Conservation (phyloP, 2,888 invertebrate species). For the Hypomecis atomaria region DNA sequence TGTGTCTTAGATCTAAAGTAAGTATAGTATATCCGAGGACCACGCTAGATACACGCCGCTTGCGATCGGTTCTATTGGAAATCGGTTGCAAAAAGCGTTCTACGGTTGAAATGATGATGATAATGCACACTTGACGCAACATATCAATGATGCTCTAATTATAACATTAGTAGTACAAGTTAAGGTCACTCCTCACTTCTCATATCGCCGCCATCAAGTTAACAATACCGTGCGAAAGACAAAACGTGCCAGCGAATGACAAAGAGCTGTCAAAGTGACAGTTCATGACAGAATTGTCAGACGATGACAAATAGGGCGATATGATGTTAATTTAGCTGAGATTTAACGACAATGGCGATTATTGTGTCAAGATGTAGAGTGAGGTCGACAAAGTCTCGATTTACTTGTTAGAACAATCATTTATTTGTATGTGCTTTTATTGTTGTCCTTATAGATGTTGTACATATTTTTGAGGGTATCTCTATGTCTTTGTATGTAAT, state of each 20-base stretch:
- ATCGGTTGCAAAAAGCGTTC: too few species aligned
- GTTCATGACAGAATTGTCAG: constrained; percentile 9
- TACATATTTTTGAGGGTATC: too few species aligned
- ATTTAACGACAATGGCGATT: constrained; percentile 24
- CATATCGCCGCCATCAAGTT: constrained; percentile 6
- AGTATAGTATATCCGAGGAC: too few species aligned
- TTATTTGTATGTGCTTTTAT: background rate
- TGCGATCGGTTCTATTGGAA: too few species aligned
- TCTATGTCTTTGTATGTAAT: too few species aligned
- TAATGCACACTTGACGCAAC: background rate
- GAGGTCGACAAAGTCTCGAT: constrained; percentile 27
- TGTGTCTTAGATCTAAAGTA: too few species aligned
- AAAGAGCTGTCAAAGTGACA: constrained; percentile 18
- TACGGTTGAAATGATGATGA: too few species aligned
- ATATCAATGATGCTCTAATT: constrained; percentile 14
- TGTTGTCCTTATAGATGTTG: background rate
- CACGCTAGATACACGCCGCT: too few species aligned
- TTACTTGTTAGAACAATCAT: background rate
- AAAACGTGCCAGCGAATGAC: constrained; percentile 7
- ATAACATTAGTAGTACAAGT: constrained; percentile 10
- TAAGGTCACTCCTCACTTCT: constrained; percentile 12
- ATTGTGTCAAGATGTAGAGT: constrained; percentile 29
- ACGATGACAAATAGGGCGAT: constrained; percentile 7
- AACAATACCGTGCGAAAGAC: constrained; percentile 9
- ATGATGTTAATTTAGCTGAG: constrained; percentile 14